These are phyloP conservation scores for Carollia perspicillata DNA, from an alignment of 2,113 vertebrate species.

Conservation along the genomic window DNA sequence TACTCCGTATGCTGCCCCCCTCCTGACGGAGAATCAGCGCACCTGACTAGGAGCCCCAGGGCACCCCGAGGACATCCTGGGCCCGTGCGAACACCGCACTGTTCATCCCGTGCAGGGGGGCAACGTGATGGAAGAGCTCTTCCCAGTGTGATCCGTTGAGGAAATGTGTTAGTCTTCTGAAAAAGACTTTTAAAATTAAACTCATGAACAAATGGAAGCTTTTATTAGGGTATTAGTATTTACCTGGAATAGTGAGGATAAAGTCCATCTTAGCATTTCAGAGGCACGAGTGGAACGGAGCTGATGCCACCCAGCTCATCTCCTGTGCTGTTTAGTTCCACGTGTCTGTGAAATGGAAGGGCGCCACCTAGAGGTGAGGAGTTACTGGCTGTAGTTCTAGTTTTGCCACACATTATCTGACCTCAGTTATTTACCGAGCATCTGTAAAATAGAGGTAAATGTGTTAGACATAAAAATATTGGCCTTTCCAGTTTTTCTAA, in stretches of 20 bases:
- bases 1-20: not conserved
- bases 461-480: not conserved
- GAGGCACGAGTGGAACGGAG: not conserved
- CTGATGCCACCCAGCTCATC: not conserved
- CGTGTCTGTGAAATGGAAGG: not conserved
- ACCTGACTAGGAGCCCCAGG: not conserved
- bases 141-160: not conserved
- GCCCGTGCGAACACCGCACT: not conserved
- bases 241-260: not conserved
- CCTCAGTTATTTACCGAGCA: not conserved
- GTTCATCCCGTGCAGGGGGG: not conserved
- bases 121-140: rapidly evolving
- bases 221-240: not conserved
- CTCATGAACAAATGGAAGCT: not conserved
- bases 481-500: not conserved
- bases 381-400: not conserved
- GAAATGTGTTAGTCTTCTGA: not conserved
- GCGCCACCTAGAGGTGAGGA: not conserved
- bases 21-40: not conserved
- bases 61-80: too few species aligned
- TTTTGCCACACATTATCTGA: not conserved
- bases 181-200: not conserved
- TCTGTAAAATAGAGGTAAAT: not conserved
- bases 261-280: not conserved
- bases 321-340: not conserved